These are phyloP conservation scores for Oriolus oriolus DNA, from an alignment of 2,113 vertebrate species.

Conservation along the genomic window DNA sequence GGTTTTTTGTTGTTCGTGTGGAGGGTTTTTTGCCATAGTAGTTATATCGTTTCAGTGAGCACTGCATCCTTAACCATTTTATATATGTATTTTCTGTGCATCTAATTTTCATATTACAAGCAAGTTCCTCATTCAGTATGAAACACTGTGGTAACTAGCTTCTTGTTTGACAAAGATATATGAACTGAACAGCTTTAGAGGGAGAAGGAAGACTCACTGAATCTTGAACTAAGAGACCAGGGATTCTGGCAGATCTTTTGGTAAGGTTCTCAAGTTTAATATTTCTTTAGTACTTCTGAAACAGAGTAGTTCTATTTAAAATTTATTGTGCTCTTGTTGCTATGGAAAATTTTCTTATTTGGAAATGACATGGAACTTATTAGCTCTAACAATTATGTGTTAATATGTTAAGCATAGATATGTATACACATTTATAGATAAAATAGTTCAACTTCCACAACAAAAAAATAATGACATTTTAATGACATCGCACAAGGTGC, in stretches of 20 bases:
- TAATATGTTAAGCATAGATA: neutral
- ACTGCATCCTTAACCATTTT: fast-evolving
- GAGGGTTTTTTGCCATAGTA: neutral
- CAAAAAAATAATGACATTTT: neutral
- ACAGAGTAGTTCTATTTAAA: neutral
- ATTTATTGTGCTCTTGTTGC: neutral
- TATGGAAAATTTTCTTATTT: neutral
- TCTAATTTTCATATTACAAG: neutral
- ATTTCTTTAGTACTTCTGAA: neutral
- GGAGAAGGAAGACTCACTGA: neutral
- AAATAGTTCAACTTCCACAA: neutral
- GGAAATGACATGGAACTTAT: neutral
- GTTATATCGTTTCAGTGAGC: neutral
- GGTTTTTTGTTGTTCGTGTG: fast-evolving
- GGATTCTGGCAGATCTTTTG: neutral
- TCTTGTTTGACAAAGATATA: neutral
- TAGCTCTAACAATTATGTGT: neutral
- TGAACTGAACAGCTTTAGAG: neutral
- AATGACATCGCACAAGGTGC: neutral
- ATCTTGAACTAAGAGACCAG: neutral
- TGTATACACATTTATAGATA: neutral
- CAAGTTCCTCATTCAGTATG: neutral
- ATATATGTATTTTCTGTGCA: neutral
- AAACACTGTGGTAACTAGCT: neutral
- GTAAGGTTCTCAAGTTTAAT: neutral